Percentiles rank a stretch among this genome's conserved stretches.
These are phyloP conservation scores for Lagocephalus sceleratus DNA, from an alignment of 2,797 vertebrate species.

Conservation along the genomic window DNA sequence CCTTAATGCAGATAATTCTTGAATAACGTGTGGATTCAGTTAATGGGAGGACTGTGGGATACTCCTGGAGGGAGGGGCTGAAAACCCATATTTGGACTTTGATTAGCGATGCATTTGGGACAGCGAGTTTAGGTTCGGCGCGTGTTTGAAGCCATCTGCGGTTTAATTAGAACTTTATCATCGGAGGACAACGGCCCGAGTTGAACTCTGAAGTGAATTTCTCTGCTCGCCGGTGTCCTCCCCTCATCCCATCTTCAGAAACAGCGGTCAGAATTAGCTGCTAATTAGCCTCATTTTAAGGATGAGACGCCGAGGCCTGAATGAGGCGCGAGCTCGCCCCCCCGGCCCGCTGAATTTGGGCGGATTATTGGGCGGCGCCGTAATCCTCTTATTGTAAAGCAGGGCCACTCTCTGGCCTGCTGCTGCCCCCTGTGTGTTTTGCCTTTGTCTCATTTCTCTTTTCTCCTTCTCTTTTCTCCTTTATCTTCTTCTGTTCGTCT, in stretches of 20 bases:
- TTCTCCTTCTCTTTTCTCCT: slow-evolving; percentile 22
- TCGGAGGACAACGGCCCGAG: not conserved
- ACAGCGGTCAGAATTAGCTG: slow-evolving; percentile 66
- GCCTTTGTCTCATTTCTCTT: slow-evolving; percentile 39
- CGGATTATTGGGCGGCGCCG: slow-evolving; percentile 60
- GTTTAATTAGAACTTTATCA: no score
- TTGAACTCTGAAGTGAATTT: not conserved
- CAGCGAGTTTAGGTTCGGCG: not conserved
- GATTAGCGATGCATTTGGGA: not conserved
- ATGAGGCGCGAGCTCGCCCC: slow-evolving; percentile 55
- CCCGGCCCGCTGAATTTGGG: slow-evolving; percentile 60
- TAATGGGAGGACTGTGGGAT: no score
- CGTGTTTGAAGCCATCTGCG: no score
- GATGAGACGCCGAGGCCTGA: slow-evolving; percentile 56
- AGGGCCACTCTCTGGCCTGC: slow-evolving; percentile 49
- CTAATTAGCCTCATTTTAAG: slow-evolving; percentile 75
- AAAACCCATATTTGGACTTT: not conserved
- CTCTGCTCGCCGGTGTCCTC: slow-evolving; percentile 13
- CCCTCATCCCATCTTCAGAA: slow-evolving; percentile 35
- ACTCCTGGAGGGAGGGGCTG: no score
- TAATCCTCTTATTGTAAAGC: slow-evolving; percentile 77
- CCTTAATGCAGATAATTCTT: no score
- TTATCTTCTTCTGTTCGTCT: slow-evolving; percentile 15
- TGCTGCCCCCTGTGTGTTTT: slow-evolving; percentile 35
- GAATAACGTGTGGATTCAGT: no score